Base-by-base conservation (phyloP, 1,140 invertebrate genomes). In the Bactericera cockerelli region DNA sequence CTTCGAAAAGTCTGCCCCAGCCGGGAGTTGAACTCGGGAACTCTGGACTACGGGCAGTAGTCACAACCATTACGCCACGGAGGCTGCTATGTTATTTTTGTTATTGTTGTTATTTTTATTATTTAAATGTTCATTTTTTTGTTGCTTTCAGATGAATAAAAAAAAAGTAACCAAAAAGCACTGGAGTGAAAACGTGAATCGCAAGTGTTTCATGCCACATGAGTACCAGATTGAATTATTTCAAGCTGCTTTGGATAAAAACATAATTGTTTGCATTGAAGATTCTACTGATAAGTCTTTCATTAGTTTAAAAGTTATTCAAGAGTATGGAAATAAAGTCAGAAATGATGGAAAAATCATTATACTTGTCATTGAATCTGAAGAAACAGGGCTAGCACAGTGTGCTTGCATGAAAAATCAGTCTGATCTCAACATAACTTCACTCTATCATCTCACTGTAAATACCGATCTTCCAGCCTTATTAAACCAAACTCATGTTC, bases 271-370 rank as follows among this genome's bases (percentile, higher is more conserved):
- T 55, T 91, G 87, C 69, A 75, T 94, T 39, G 84, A 83, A 49
- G 87, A 86, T 63, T 81, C 80, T 55, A 76, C 81, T 16, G 89
- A 89, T 39, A 93, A 93, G 74, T 83, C 86, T 26, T 96, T 93
- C 70, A 84, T 96, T 64, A 81, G 85, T 6, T 79, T 92, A 8
- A 87, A 94, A 79, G 72, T 96, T 14, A 81, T 95, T 42, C 87
- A 91, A 74, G 83, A 86, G 68, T 69, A 80, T 58, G 76, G 80
- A 1, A 74, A 75, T 62, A 69, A 75, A 64, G 73, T 81, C 65
- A 66, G 80, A 49, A 16, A 65, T 69, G 66, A 71, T 67, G 60
- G 13, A 24, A 62, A 58, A 56, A 62, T 33, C 19, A 57, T 56
- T 2, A 26, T 62, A 39, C 55, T 60, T 31, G 38, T 60, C 16